Evolutionary conservation across 2,113 vertebrate species (phyloP), one percentile per base, ranked within the genome.

Genomic region (Mormoops blainvillei): DNA sequence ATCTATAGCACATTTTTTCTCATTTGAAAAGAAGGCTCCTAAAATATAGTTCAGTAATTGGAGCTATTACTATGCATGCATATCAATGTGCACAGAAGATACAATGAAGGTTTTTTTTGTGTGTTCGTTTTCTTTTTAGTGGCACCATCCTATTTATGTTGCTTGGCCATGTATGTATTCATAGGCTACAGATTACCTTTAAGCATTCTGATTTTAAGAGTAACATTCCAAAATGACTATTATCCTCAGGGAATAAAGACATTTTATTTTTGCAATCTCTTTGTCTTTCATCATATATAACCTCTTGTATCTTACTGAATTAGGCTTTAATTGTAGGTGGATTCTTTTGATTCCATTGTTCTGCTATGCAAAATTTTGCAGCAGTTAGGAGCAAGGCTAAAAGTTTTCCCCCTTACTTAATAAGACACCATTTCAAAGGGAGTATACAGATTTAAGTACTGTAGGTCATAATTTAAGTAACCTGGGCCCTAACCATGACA

Each of bases 261-360:
- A 36, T 33, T 93, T 96, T 85, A 92, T 94, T 97, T 97, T 91
- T 86, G 73, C 16, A 45, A 91, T 80, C 93, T 92, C 92, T 98
- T 97, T 95, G 95, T 96, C 95, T 96, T 91, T 31, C 68, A 96
- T 89, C 97, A 67, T 71, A 82, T 83, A 93, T 86, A 89, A 74
- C 67, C 92, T 96, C 73, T 67, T 70, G 48, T 71, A 90, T 74
- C 93, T 96, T 67, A 90, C 93, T 78, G 94, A 96, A 94, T 97
- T 89, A 88, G 82, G 94, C 52, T 97, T 86, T 92, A 88, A 93
- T 91, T 95, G 96, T 96, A 95, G 95, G 96, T 93, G 91, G 96
- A 54, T 95, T 95, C 82, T 95, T 96, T 95, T 96, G n/a, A 94
- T 95, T 58, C 88, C 73, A 96, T 91, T 96, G 89, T 96, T 94